Conservation (phyloP, 2,113 vertebrate species). For the Rhadina sibilatrix region DNA sequence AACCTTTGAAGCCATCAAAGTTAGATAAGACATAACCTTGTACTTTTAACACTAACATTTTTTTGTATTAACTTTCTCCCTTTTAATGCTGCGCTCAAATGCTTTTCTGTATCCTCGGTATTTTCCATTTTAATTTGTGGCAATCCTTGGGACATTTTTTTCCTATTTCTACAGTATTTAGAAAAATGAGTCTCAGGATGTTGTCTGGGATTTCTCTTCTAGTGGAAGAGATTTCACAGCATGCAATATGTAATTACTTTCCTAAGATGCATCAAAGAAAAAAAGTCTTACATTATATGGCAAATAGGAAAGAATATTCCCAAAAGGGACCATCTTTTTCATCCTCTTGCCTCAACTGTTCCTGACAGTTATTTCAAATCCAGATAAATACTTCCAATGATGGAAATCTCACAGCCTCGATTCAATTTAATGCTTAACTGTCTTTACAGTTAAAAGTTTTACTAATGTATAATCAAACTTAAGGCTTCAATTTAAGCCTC, state of each 20-base stretch:
- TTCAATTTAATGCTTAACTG: slow-evolving; percentile 3
- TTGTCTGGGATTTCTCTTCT: background rate
- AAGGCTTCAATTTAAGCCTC: slow-evolving; percentile 2
- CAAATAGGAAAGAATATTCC: background rate
- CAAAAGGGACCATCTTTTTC: background rate
- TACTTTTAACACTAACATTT: background rate
- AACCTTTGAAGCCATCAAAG: background rate
- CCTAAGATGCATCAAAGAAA: background rate
- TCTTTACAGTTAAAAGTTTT: slow-evolving; percentile 7
- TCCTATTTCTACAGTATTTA: background rate
- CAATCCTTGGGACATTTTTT: background rate
- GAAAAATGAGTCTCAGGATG: background rate
- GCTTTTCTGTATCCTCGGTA: background rate
- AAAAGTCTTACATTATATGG: background rate
- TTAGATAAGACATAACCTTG: background rate
- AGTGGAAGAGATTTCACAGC: background rate
- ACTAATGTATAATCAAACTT: background rate
- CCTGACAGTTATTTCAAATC: background rate
- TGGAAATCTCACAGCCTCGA: background rate
- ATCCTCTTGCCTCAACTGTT: background rate
- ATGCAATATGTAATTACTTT: background rate
- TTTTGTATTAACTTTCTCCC: background rate
- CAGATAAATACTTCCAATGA: background rate
- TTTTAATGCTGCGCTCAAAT: background rate
- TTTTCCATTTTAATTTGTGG: background rate